Evolutionary conservation across 1,140 invertebrate genomes (phyloP), one percentile per base, ranked within the genome.

Genomic region (Zaprionus davidi): DNA sequence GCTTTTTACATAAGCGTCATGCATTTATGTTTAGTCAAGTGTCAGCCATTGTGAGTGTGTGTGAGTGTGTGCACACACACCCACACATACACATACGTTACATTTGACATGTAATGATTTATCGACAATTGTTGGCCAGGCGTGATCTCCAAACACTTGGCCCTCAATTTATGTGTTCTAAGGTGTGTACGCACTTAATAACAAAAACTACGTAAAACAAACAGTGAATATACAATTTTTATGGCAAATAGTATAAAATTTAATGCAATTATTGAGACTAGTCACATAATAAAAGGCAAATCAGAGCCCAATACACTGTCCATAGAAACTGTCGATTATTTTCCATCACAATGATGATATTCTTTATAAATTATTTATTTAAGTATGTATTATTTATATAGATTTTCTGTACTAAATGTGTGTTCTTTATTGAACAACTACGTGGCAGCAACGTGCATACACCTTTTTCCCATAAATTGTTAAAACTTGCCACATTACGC

Each of bases 11-110:
- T 85, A 85, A 84, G 83, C 81, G 74, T 71, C 74, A 74, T 84
- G 78, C 81, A 84, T 85, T 84, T 84, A 84, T 84, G 82, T 84
- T 81, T 84, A 85, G 81, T 85, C 81, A 84, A 85, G 81, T 83
- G 81, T 69, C 65, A 68, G 76, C 28, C 44, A 59, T 46, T 66
- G 62, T 71, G 66, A 36, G 26, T 58, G 20, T 62, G 49, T 46
- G 46, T 56, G 57, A 15, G 41, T 63, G 41, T 66, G 57, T 49
- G 58, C 20, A 55, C 83, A 74, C 69, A 73, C 66, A 55, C 83
- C 71, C 69, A 73, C 66, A 38, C 67, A 67, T 3, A 34, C n/a
- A 38, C n/a, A 64, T 6, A 49, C 59, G 13, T 13, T 60, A 67
- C 78, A 82, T 86, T 86, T 79, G 75, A 69, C 63, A 78, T 85